Base-by-base conservation (phyloP, 2,797 vertebrate species). In the Eleutherodactylus coqui region DNA sequence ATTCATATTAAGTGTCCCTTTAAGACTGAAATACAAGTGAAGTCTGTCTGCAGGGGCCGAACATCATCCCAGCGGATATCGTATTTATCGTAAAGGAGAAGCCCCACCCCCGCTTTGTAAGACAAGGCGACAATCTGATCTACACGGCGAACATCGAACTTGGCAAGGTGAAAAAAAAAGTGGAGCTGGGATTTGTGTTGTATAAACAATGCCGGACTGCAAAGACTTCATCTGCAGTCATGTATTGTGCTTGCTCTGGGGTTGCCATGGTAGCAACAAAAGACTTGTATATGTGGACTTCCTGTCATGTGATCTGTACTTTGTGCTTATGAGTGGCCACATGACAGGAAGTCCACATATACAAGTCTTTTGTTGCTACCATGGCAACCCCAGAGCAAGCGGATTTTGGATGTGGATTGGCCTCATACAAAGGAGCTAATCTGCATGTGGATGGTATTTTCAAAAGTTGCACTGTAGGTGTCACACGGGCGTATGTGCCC, bases 21-120 rank as follows among this genome's bases (percentile, higher is more conserved):
- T 60, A 60, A 60, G 58, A 29, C n/a, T 55, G 11, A 17, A 64
- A 32, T 34, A 34, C 14, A 10, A 64, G 13, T 4, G 13, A 5
- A 55, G 81, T 47, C 8, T 38, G 16, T 43, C 79, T 84, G 64
- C 41, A 99, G 97, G 97, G 98, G 43, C 97, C 96, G 2, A 97
- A 97, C 83, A 88, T 93, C 80, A 96, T 97, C 88, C 97, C 98
- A 8, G 96, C 97, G 0, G 96, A 99, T 90, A 96, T 99, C 86
- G 93, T 97, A 88, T 98, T 99, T 49, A 90, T 97, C 0, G 94
- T 99, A 24, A 95, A 92, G 73, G 96, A 98, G 92, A 98, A 97
- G 89, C 90, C 89, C 19, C 98, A 99, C 79, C 90, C 93, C 0
- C 88, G 92, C 53, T 99, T 98, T 76, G 89, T 82, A 47, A 93